Percentiles rank a stretch among this genome's conserved stretches.
Evolutionary conservation across 2,113 vertebrate species (phyloP).

Genomic region (Thryonomys swinderianus): DNA sequence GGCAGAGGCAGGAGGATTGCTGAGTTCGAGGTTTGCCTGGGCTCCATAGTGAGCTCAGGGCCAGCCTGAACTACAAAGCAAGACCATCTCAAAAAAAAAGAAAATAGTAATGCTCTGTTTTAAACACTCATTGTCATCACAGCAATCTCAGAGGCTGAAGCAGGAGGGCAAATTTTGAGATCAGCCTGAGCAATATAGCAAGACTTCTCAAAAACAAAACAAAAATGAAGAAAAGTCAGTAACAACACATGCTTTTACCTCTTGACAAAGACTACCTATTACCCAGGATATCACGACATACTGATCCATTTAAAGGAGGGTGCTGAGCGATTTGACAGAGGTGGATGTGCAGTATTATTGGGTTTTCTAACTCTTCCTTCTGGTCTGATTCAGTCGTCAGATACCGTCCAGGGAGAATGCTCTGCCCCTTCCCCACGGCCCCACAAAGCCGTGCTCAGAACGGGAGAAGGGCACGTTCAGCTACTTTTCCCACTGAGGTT

Average conservation of each 20-base stretch:
- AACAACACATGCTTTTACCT: background rate
- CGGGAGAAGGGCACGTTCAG: slow-evolving; percentile 31
- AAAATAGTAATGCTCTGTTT: slow-evolving; percentile 19
- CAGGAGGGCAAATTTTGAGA: background rate
- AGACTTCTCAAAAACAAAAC: background rate
- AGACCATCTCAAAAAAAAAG: no score
- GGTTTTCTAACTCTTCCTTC: slow-evolving; percentile 33
- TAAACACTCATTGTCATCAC: background rate
- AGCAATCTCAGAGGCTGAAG: background rate
- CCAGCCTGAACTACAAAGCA: no score
- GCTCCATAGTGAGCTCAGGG: no score
- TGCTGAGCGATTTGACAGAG: slow-evolving; percentile 10
- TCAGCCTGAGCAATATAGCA: background rate
- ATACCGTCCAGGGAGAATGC: background rate
- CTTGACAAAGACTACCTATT: slow-evolving; percentile 5
- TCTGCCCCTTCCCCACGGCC: background rate
- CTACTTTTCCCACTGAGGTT: slow-evolving; percentile 65
- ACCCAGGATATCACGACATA: background rate
- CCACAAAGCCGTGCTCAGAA: background rate
- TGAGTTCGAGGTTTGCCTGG: no score
- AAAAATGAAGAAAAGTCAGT: background rate
- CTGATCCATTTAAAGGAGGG: background rate
- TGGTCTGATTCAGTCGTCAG: slow-evolving; percentile 28
- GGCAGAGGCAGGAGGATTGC: no score
- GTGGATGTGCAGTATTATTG: background rate